A percentile compares a stretch with the other conserved stretches of the same genome.
phyloP scores from a whole-genome alignment of 2,888 invertebrate species.

The Plusia festucae region DNA sequence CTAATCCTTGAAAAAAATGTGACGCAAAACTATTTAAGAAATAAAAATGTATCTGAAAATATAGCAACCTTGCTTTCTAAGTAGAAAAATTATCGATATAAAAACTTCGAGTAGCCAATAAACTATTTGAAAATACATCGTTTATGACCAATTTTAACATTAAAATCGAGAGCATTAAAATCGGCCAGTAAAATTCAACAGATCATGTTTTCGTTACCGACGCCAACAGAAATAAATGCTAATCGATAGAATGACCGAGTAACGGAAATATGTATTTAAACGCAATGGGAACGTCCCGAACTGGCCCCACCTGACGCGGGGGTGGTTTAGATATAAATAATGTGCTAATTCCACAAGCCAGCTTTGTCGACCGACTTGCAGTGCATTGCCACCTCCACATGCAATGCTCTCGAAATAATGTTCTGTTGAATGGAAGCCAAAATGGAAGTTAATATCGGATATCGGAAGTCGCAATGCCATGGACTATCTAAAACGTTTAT shows the following conservation, averaged over 20 bases:
- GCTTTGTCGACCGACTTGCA: slow-evolving; percentile 75
- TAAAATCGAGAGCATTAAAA: slow-evolving; percentile 29
- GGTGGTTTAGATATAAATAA: slow-evolving; percentile 77
- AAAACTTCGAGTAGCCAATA: neutral
- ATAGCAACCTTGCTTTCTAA: too few relatives aligned
- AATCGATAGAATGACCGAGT: slow-evolving; percentile 56
- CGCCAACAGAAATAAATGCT: slow-evolving; percentile 47
- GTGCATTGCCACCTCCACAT: slow-evolving; percentile 68
- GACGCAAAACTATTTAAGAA: neutral
- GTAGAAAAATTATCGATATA: too few relatives aligned
- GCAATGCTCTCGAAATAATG: slow-evolving; percentile 60
- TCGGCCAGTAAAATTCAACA: slow-evolving; percentile 29
- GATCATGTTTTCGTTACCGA: slow-evolving; percentile 27
- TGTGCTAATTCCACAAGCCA: slow-evolving; percentile 74
- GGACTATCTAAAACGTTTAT: slow-evolving; percentile 13
- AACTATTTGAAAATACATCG: neutral
- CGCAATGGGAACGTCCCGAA: slow-evolving; percentile 60
- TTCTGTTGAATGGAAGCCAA: slow-evolving; percentile 46
- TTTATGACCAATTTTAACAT: slow-evolving; percentile 1
- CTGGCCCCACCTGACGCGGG: slow-evolving; percentile 68
- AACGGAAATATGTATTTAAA: slow-evolving; percentile 59
- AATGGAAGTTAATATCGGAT: slow-evolving; percentile 55
- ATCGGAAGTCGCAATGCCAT: slow-evolving; percentile 51
- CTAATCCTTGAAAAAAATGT: neutral
- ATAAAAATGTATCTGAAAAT: too few relatives aligned